Base-by-base conservation (phyloP, 2,888 invertebrate species). In the Watsonalla binaria region DNA sequence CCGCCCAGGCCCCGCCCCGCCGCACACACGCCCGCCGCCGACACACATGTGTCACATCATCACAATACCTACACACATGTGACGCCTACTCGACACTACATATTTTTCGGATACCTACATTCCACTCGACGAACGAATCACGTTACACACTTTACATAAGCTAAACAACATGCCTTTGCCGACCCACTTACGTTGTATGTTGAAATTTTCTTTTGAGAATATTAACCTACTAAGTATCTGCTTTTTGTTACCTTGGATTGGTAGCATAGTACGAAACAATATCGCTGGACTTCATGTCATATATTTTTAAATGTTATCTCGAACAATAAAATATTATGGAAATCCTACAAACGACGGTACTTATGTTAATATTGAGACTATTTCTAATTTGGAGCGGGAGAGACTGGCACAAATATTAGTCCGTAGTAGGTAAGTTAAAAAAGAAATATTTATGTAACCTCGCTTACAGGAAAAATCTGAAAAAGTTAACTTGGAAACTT, bases 71-170 rank as follows among this genome's bases (percentile, higher is more conserved):
- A 84, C 84, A 85, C 83, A 84, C 74, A 84, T 81, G 86, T 85
- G 86, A 88, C 89, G 86, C 89, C 87, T 86, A 78, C 87, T 82
- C 67, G 78, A 76, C 79, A 64, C 65, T 83, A 87, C 82, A 70
- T 84, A 82, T 82, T 83, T 84, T 83, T 80, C 66, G 68, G 66
- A 83, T 84, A 83, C 84, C 85, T 84, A 85, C 80, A 54, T 60
- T 63, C 62, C 53, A 55, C 52, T 49, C 45, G 48, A 50, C 15
- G 33, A 46, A 42, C 35, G 49, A 50, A 33, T 6, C n/a, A 46
- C 35, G 24, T 33, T 47, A 46, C 14, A 46, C 14, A 46, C 14
- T 5, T 42, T 11, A 11, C 0, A 5, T 42, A 11, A 42, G 11
- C 24, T 2, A 24, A 24, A 24, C 24, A 24, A 42, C 42, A 37